Evolutionary conservation across 1,140 invertebrate genomes (phyloP).

Genomic region (Holotrichia oblita): DNA sequence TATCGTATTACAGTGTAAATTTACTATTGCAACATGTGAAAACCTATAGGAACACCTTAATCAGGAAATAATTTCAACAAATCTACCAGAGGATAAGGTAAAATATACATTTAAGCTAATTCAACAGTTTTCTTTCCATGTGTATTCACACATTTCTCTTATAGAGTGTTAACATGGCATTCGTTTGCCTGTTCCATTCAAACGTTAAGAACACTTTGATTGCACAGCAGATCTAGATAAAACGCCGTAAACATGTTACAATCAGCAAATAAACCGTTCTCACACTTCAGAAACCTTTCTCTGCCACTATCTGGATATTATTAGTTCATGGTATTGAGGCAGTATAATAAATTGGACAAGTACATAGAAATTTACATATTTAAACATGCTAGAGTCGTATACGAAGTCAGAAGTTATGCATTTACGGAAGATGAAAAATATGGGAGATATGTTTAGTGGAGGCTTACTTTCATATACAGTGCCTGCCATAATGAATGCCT

Average conservation of each 20-base stretch:
- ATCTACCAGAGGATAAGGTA: no score
- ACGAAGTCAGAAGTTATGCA: no score
- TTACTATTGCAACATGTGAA: no score
- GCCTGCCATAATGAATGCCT: no score
- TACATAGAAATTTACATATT: no score
- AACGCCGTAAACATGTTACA: background rate
- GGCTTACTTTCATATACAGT: no score
- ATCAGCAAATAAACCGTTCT: background rate
- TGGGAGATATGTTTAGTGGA: no score
- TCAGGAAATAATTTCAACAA: no score
- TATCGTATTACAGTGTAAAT: no score
- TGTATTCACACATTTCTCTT: background rate
- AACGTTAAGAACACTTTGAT: background rate
- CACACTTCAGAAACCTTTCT: constrained; percentile 10
- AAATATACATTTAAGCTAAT: background rate
- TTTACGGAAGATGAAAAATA: no score
- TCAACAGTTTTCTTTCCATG: background rate
- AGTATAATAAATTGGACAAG: constrained; percentile 1
- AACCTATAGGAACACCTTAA: no score
- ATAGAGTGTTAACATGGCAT: background rate
- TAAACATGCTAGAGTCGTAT: no score
- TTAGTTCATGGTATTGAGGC: background rate
- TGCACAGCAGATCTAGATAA: background rate
- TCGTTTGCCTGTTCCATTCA: background rate
- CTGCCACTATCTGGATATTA: constrained; percentile 1